Base-by-base conservation (phyloP, 2,113 vertebrate genomes). In the Circaetus gallicus region DNA sequence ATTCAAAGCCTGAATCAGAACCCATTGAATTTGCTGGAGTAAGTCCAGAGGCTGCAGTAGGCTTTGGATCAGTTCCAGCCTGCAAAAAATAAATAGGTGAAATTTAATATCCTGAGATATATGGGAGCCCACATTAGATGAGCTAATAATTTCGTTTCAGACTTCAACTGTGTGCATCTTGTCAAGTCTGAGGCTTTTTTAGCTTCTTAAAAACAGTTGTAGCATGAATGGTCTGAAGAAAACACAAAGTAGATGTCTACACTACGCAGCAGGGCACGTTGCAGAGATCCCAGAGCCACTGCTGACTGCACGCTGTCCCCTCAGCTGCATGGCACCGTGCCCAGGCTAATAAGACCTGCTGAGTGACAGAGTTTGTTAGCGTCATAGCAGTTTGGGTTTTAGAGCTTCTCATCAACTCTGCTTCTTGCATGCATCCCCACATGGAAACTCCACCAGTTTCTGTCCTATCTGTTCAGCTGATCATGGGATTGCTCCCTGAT, bases 1-100 rank as follows among this genome's bases (percentile, higher is more conserved):
- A 89, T 80, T 97, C 94, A 91, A 89, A 95, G 80, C 43, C 90
- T 91, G 65, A 94, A 86, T 87, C 77, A 82, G 72, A 94, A 95
- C n/a, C 38, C 69, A 86, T 84, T 96, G 92, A 94, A 92, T 61
- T 89, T 72, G 19, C 77, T 96, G 94, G 90, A 96, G 29, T 55
- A 56, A 63, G 36, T 97, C 90, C 95, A 95, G 55, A 71, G 47
- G 42, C 63, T 93, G 67, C 80, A 92, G 67, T 34, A 70, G 31
- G 29, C 43, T 90, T 97, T 97, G 95, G 80, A 86, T 40, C 38
- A 52, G 24, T 43, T 96, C 96, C 92, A 97, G 59, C 31, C 47
- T 82, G 69, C 43, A 84, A 65, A 90, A 89, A 94, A 83, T 21
- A 93, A 94, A 79, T 38, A 63, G 61, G 42, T 84, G 86, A 94